Evolutionary conservation across 2,113 vertebrate genomes (phyloP).

Genomic region (Pitta sordida): DNA sequence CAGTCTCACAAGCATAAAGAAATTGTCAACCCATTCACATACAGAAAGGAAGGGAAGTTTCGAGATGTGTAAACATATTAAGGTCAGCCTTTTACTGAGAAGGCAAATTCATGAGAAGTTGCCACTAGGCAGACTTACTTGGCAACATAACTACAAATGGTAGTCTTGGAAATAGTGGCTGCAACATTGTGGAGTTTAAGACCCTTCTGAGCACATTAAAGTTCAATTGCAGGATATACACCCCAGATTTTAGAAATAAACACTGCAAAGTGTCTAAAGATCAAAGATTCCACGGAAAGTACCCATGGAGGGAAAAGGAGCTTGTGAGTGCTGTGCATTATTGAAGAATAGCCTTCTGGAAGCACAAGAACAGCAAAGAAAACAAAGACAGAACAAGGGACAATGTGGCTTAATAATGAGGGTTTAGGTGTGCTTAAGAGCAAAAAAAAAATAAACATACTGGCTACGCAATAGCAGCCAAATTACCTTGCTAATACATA

Average conservation of each 20-base stretch:
- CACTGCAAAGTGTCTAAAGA: not conserved
- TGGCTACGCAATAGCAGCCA: too few species aligned
- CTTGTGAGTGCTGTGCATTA: not conserved
- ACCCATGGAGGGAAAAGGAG: not conserved
- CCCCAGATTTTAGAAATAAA: not conserved
- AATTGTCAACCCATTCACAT: not conserved
- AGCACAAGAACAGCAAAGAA: too few species aligned
- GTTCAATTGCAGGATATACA: not conserved
- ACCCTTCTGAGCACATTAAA: not conserved
- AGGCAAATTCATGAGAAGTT: too few species aligned
- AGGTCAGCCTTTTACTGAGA: constrained; percentile 1
- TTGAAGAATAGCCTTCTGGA: not conserved
- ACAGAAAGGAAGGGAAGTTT: not conserved
- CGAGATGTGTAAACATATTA: not conserved
- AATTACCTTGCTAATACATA: too few species aligned
- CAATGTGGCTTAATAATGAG: too few species aligned
- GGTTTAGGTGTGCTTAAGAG: too few species aligned
- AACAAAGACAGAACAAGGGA: too few species aligned
- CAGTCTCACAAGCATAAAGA: not conserved
- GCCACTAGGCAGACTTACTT: too few species aligned
- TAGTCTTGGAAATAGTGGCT: not conserved
- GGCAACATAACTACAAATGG: too few species aligned
- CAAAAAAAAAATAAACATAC: too few species aligned
- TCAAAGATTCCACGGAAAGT: not conserved
- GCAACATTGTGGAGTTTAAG: not conserved